Evolutionary conservation across 2,888 invertebrate species (phyloP).

Genomic region (Synergus itoensis): DNA sequence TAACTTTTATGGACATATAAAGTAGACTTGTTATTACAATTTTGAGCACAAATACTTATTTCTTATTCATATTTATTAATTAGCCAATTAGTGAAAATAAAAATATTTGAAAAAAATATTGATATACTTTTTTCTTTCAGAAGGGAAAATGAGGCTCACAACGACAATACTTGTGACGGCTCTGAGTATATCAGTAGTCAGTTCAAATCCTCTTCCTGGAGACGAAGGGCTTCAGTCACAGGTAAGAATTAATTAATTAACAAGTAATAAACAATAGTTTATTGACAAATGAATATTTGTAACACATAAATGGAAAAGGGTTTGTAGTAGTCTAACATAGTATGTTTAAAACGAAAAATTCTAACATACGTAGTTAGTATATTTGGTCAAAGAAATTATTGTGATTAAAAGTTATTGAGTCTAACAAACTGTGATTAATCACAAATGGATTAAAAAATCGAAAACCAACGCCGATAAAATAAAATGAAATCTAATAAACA

Average conservation of each 20-base stretch:
- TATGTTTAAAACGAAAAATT: background rate
- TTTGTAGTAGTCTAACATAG: background rate
- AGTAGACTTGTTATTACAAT: background rate
- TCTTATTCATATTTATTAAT: background rate
- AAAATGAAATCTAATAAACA: too few relatives aligned
- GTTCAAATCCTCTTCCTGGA: constrained; percentile 69
- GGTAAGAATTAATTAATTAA: constrained; percentile 61
- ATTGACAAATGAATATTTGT: background rate
- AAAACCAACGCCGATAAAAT: too few relatives aligned
- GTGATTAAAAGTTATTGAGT: constrained; percentile 5
- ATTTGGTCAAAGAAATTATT: background rate
- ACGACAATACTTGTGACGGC: constrained; percentile 64
- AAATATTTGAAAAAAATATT: background rate
- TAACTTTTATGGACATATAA: background rate
- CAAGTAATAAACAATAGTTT: background rate
- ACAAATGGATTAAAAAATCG: background rate
- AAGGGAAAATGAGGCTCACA: constrained; percentile 68
- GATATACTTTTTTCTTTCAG: constrained; percentile 4
- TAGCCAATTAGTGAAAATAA: background rate
- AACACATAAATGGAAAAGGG: background rate
- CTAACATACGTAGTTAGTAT: background rate
- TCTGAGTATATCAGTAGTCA: constrained; percentile 68
- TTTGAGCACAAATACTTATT: background rate
- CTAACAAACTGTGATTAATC: constrained; percentile 7
- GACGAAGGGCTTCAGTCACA: constrained; percentile 68